Percentiles rank a stretch among this genome's conserved stretches.
These are phyloP conservation scores for Cosmia pyralina DNA, from an alignment of 2,888 invertebrate species.

Conservation along the genomic window DNA sequence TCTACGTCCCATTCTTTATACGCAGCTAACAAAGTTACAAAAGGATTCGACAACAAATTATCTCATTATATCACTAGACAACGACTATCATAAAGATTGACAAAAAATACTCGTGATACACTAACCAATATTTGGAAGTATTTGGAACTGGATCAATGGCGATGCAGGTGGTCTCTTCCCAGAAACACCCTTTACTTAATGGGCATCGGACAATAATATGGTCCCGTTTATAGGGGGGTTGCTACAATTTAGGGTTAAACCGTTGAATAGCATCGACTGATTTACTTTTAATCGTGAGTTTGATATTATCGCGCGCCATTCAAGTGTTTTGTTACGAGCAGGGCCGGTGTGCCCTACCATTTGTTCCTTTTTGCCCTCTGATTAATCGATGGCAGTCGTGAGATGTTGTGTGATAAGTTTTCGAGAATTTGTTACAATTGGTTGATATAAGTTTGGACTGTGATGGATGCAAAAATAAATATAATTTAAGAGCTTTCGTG, in stretches of 20 bases:
- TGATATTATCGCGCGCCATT: constrained; percentile 83
- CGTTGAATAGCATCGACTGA: constrained; percentile 81
- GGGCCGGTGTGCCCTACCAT: constrained; percentile 63
- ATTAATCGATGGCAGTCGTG: constrained; percentile 58
- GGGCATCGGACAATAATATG: constrained; percentile 74
- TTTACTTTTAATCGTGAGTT: constrained; percentile 86
- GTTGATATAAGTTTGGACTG: not conserved
- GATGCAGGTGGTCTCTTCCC: constrained; percentile 86
- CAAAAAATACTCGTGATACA: constrained; percentile 71
- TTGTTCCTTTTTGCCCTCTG: constrained; percentile 62
- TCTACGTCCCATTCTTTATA: constrained; percentile 56
- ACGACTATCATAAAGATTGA: constrained; percentile 69
- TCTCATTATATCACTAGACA: constrained; percentile 77
- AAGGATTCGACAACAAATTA: constrained; percentile 81
- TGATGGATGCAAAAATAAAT: constrained; percentile 4
- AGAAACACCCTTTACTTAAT: constrained; percentile 84
- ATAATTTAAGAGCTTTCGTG: not conserved
- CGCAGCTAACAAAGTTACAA: constrained; percentile 66
- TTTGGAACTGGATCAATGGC: constrained; percentile 82
- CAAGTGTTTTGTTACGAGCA: constrained; percentile 84
- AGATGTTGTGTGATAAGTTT: constrained; percentile 55
- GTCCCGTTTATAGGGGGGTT: constrained; percentile 77
- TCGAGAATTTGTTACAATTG: constrained; percentile 47
- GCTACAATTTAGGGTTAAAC: constrained; percentile 80
- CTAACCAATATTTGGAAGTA: constrained; percentile 78